Conservation (phyloP, 1,140 invertebrate species). For the Ganaspis sp. region DNA sequence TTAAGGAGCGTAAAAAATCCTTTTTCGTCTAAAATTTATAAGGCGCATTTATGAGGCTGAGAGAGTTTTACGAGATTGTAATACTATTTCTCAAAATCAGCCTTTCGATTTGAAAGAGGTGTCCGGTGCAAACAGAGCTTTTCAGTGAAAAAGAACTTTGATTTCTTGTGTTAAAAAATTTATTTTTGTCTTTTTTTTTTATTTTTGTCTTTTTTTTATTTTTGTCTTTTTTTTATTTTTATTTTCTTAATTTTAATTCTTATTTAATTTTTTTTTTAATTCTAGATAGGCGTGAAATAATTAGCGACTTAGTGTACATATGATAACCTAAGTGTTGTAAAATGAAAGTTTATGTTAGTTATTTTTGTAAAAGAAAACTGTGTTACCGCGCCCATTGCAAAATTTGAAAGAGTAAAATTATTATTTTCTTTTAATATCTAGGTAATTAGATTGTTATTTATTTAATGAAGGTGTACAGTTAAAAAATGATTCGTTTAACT, state of each 20-base stretch:
- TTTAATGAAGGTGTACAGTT: background rate
- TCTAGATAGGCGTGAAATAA: background rate
- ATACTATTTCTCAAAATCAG: background rate
- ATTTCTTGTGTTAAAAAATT: too few relatives aligned
- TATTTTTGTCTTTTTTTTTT: too few relatives aligned
- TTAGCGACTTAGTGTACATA: background rate
- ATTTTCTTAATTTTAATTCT: too few relatives aligned
- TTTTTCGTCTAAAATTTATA: background rate
- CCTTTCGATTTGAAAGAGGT: conserved; percentile 6
- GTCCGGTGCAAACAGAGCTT: background rate
- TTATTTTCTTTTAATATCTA: background rate
- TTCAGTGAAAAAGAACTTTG: conserved; percentile 4
- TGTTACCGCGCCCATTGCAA: background rate
- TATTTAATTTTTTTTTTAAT: background rate
- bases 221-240: too few relatives aligned
- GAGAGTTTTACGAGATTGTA: background rate
- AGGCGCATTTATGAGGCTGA: conserved; percentile 25
- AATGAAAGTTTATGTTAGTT: conserved; percentile 12
- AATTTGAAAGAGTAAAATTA: conserved; percentile 6
- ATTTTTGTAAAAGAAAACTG: background rate
- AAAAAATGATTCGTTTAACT: background rate
- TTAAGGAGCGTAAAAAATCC: background rate
- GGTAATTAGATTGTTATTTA: conserved; percentile 22
- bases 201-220: too few relatives aligned
- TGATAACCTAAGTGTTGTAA: conserved; percentile 8